Evolutionary conservation across 2,888 invertebrate species (phyloP), one percentile per base, ranked within the genome.

Genomic region (Azorinus chamasolen): DNA sequence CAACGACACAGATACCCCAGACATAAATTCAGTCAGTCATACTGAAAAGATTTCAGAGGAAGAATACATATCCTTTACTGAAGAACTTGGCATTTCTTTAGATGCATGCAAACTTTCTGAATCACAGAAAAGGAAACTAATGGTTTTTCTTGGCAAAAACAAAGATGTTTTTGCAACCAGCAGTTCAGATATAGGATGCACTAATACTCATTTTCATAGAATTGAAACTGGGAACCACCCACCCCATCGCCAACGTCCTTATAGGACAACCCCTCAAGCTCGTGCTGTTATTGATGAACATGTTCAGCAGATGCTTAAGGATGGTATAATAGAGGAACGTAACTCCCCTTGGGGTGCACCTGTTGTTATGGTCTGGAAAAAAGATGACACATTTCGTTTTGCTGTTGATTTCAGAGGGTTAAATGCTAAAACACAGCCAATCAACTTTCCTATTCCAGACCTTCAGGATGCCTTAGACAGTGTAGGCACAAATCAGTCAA

Each of bases 371-470:
- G 32, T 32, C 32, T 10, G 32, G 32, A 32, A 32, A 32, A 4
- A 10, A 32, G 32, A 32, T 32, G 4, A 27, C 39, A 58, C 43
- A 37, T 51, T 53, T 46, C 58, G 66, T 12, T 62, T 77, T 48
- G 68, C 66, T 6, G 32, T 32, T 32, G 32, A 32, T 32, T 32
- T 32, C 10, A 4, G 32, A 4, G 32, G 32, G 4, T 10, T 32
- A 32, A 32, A 32, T 32, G 32, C 32, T 32, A 32, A 32, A 32
- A 32, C 32, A 32, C 32, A 32, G 10, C 32, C 4, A 32, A 32
- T 32, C 4, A 32, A 32, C 32, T 32, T 32, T 10, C 32, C 32
- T 6, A 32, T 59, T 8, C 59, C 59, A 5, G 27, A 46, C 18
- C 27, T 59, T 6, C 46, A 46, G 27, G 59, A 59, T 32, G 59